Percentiles rank a stretch among this genome's conserved stretches.
These are phyloP conservation scores for Sarcophaga bullata DNA, from an alignment of 1,140 invertebrate genomes.

Conservation along the genomic window DNA sequence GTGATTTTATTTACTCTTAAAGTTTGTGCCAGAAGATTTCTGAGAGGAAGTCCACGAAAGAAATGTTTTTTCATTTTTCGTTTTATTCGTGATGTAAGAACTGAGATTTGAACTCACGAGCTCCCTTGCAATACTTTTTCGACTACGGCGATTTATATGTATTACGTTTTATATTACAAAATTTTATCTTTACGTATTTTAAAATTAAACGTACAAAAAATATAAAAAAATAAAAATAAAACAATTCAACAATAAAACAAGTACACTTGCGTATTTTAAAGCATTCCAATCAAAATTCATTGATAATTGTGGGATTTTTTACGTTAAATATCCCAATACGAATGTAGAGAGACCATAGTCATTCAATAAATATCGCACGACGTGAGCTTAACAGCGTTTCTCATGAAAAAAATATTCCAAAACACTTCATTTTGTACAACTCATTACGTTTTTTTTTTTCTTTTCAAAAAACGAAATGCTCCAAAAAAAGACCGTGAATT, in stretches of 20 bases:
- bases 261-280: not conserved
- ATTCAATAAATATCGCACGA: slow-evolving; percentile 37
- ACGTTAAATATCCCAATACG: not conserved
- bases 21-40: too few relatives aligned
- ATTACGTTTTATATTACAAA: too few relatives aligned
- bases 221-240: not conserved
- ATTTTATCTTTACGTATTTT: too few relatives aligned
- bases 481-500: not conserved
- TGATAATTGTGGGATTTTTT: not conserved
- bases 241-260: not conserved
- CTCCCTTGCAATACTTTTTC: too few relatives aligned
- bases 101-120: too few relatives aligned
- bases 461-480: not conserved
- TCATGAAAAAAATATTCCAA: not conserved
- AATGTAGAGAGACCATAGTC: slow-evolving; percentile 6
- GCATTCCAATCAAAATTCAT: not conserved
- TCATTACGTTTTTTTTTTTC: not conserved
- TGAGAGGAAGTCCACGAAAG: too few relatives aligned
- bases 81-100: too few relatives aligned
- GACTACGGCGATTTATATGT: too few relatives aligned
- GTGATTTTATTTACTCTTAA: too few relatives aligned
- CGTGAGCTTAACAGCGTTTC: slow-evolving; percentile 19
- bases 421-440: not conserved
- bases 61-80: too few relatives aligned
- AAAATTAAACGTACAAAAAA: not conserved